Percentiles rank a stretch among this genome's conserved stretches.
These are phyloP conservation scores for Acipenser ruthenus DNA, from an alignment of 2,797 vertebrate genomes.

Conservation along the genomic window DNA sequence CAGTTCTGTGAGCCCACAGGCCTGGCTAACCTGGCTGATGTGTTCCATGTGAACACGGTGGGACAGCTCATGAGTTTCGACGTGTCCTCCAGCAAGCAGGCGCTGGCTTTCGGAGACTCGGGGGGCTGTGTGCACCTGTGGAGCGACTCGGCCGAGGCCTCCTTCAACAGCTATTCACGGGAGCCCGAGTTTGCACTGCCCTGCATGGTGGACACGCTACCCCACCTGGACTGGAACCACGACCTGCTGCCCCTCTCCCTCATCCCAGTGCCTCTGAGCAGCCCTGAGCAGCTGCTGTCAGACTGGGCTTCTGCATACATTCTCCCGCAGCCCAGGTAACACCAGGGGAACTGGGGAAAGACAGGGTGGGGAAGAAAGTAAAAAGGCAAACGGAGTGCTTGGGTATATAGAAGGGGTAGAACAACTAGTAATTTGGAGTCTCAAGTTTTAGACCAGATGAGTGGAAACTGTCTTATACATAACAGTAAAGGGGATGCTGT, in stretches of 20 bases:
- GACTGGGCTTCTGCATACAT: constrained; percentile 78
- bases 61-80: constrained; percentile 95
- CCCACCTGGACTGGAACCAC: constrained; percentile 93
- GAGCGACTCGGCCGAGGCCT: constrained; percentile 83
- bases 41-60: constrained; percentile 88
- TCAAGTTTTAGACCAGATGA: too few relatives aligned
- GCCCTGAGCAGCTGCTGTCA: constrained; percentile 74
- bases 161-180: constrained; percentile 85
- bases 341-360: background rate
- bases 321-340: constrained; percentile 79
- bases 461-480: too few relatives aligned
- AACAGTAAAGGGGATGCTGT: too few relatives aligned
- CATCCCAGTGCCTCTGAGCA: constrained; percentile 83
- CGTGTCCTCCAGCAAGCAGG: constrained; percentile 90
- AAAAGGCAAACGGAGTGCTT: too few relatives aligned
- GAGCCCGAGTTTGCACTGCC: constrained; percentile 89
- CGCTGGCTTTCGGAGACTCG: constrained; percentile 84
- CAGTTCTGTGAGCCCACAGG: constrained; percentile 97
- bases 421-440: too few relatives aligned
- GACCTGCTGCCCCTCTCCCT: constrained; percentile 91
- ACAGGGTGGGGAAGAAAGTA: background rate
- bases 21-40: constrained; percentile 83
- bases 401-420: too few relatives aligned
- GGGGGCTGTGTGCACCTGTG: constrained; percentile 91
- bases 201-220: constrained; percentile 88